Conservation (phyloP, 2,113 vertebrate genomes). For the Paralichthys olivaceus region DNA sequence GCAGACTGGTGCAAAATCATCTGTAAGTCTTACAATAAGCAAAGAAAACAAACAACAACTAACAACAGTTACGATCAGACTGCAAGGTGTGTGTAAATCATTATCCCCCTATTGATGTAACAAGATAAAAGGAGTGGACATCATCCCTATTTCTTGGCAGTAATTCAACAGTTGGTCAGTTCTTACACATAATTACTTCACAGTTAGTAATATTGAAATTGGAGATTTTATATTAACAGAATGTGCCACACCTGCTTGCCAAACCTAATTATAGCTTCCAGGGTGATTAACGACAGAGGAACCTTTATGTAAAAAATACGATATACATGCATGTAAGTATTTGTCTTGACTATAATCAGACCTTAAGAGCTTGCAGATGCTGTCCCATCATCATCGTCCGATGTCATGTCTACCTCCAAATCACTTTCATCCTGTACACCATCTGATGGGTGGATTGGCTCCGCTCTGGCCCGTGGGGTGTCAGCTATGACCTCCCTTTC, state of each 20-base stretch:
- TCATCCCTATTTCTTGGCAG: too few species aligned
- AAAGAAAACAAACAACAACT: too few species aligned
- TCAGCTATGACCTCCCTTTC: constrained; percentile 38
- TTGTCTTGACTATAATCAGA: constrained; percentile 6
- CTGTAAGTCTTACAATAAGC: too few species aligned
- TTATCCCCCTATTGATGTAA: too few species aligned
- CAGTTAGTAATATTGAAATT: too few species aligned
- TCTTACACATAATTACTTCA: too few species aligned
- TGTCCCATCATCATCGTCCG: constrained; percentile 76
- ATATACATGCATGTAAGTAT: not conserved
- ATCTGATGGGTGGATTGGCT: constrained; percentile 57
- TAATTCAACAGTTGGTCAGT: too few species aligned
- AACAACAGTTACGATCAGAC: too few species aligned
- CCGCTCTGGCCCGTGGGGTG: constrained; percentile 22
- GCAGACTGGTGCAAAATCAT: too few species aligned
- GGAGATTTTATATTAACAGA: not conserved
- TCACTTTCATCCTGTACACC: constrained; percentile 82
- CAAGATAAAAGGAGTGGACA: too few species aligned
- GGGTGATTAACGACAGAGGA: not conserved
- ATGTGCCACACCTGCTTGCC: not conserved
- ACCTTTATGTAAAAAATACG: not conserved
- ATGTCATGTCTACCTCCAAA: constrained; percentile 82
- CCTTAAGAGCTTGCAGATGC: constrained; percentile 63
- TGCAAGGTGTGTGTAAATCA: too few species aligned
- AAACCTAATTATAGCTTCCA: not conserved